Base-by-base conservation (phyloP, 2,113 vertebrate genomes). In the Pseudorectes ferrugineus region DNA sequence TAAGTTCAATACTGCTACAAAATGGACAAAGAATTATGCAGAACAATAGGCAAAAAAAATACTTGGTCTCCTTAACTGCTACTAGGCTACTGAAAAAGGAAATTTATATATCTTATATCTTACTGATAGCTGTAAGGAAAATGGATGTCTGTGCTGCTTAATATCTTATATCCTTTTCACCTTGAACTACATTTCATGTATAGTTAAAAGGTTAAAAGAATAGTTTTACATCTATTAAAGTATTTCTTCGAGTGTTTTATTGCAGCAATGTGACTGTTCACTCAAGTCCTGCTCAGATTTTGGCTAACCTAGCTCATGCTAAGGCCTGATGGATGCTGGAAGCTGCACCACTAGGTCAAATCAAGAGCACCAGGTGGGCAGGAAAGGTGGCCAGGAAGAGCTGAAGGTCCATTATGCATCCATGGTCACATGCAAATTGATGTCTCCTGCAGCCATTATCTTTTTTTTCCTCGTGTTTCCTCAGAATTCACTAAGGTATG, bases 401-500 rank as follows among this genome's bases (percentile, higher is more conserved):
- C 17, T 81, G 21, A 54, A 59, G 16, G 28, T 12, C 5, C 6
- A 4, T 33, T 49, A 12, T 14, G 6, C 9, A n/a, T 24, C 18
- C 71, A 58, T 11, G 6, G 31, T 33, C 28, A 28, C 28, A 24
- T 40, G 25, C 9, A 75, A 49, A 62, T 45, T 19, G n/a, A n/a
- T n/a, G 29, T 14, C 23, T 65, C 20, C 19, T 46, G 26, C 11
- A 59, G 14, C 15, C 7, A 17, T 36, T 42, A 19, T 19, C 4
- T n/a, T 48, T 65, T 28, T 15, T 16, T 35, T 16, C 8, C 59
- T 7, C 2, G 12, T 0, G 0, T 65, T 85, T 71, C 31, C 23
- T 76, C 48, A 65, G 70, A 70, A 65, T 54, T 31, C 35, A 65
- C 12, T 22, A 26, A 43, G 6, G 15, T 58, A 6, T 24, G 33